Evolutionary conservation across 2,888 invertebrate genomes (phyloP).

Genomic region (Amphipoea lucens): DNA sequence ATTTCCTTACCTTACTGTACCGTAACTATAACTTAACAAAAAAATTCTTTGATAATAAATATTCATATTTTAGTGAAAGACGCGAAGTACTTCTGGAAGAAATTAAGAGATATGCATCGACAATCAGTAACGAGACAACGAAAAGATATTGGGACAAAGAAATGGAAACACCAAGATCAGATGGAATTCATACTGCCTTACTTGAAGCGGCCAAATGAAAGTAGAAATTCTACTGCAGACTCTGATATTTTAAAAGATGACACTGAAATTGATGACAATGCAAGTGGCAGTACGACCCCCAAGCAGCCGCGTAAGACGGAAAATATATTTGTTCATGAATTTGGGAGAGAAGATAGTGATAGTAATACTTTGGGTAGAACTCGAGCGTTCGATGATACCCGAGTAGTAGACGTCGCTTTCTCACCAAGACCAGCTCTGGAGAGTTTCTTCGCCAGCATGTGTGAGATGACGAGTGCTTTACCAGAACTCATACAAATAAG

Average conservation of each 20-base stretch:
- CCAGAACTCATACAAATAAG: conserved; percentile 47
- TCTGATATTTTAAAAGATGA: conserved; percentile 43
- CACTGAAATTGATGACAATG: conserved; percentile 31
- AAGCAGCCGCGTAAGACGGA: conserved; percentile 41
- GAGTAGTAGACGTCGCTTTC: conserved; percentile 3
- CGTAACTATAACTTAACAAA: not conserved
- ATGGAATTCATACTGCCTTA: conserved; percentile 45
- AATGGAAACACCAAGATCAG: conserved; percentile 48
- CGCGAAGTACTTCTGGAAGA: conserved; percentile 45
- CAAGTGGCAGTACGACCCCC: conserved; percentile 39
- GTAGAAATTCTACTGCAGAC: conserved; percentile 31
- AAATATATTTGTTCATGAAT: conserved; percentile 38
- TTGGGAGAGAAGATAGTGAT: conserved; percentile 37
- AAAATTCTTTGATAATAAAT: not conserved
- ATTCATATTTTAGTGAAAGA: conserved; percentile 41
- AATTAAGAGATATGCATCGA: conserved; percentile 42
- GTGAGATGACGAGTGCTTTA: conserved; percentile 41
- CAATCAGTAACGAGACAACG: conserved; percentile 42
- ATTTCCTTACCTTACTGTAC: not conserved
- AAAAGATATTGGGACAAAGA: conserved; percentile 33
- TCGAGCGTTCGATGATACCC: conserved; percentile 22
- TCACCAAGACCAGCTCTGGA: conserved; percentile 38
- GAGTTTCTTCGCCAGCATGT: conserved; percentile 46
- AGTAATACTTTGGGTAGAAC: conserved; percentile 13
- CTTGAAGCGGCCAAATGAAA: conserved; percentile 31